Conservation (phyloP, 1,140 invertebrate genomes). For the Drosophila nebulosa region DNA sequence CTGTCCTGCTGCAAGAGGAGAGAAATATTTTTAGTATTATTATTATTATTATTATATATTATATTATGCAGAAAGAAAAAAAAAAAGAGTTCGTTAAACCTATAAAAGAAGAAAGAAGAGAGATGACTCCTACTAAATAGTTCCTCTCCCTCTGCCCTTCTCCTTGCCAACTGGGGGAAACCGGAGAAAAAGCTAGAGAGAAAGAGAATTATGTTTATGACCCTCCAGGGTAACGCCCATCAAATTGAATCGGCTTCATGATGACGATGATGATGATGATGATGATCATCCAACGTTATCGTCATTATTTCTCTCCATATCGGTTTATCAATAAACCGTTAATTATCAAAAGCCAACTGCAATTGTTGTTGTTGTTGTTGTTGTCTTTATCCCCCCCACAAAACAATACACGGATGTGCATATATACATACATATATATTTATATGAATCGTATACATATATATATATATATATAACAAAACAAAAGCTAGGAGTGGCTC, state of each 20-base stretch:
- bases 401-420: conserved; percentile 69
- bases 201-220: conserved; percentile 71
- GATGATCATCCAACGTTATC: conserved; percentile 11
- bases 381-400: not conserved
- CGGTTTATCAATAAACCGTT: conserved; percentile 75
- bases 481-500: conserved; percentile 68
- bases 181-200: conserved; percentile 1
- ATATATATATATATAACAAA: conserved; percentile 26
- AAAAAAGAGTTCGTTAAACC: conserved; percentile 66
- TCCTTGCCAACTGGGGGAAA: not conserved
- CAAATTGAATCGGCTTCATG: conserved; percentile 51
- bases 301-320: conserved; percentile 23
- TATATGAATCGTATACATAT: conserved; percentile 17
- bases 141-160: conserved; percentile 29
- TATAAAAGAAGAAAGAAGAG: conserved; percentile 38
- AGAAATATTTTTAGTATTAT: conserved; percentile 36
- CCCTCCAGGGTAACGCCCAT: conserved; percentile 58
- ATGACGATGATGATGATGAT: conserved; percentile 24
- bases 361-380: conserved; percentile 22
- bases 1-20: conserved; percentile 40
- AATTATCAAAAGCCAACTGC: conserved; percentile 63
- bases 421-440: not conserved
- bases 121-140: conserved; percentile 13
- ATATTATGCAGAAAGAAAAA: not conserved
- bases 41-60: conserved; percentile 49